These are phyloP conservation scores for Acromyrmex charruanus DNA, from an alignment of 1,140 invertebrate species.

Conservation along the genomic window DNA sequence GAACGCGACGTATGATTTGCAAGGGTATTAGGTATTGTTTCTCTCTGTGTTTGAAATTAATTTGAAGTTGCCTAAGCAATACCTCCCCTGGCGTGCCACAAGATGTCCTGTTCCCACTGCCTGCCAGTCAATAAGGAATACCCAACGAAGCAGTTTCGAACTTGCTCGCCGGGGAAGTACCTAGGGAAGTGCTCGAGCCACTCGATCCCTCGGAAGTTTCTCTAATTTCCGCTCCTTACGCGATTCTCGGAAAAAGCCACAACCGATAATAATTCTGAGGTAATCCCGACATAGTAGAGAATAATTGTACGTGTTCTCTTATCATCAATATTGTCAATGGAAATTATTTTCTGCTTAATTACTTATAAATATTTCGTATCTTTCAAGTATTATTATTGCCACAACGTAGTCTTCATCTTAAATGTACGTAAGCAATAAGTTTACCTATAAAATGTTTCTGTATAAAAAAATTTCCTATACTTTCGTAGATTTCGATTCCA, in stretches of 20 bases:
- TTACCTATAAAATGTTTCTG: background rate
- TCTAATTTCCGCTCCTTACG: slow-evolving; percentile 56
- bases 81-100: slow-evolving; percentile 68
- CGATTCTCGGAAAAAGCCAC: slow-evolving; percentile 40
- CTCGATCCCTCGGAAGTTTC: slow-evolving; percentile 46
- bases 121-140: slow-evolving; percentile 84
- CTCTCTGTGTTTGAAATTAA: slow-evolving; percentile 83
- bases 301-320: background rate
- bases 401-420: background rate
- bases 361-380: background rate
- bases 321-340: background rate
- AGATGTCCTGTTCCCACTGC: slow-evolving; percentile 78
- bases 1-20: slow-evolving; percentile 52
- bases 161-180: slow-evolving; percentile 73
- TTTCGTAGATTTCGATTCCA: background rate
- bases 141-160: slow-evolving; percentile 84
- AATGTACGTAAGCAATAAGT: background rate
- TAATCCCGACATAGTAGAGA: background rate
- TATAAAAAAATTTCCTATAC: background rate
- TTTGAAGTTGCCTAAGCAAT: slow-evolving; percentile 83
- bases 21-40: slow-evolving; percentile 80
- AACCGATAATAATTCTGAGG: slow-evolving; percentile 7
- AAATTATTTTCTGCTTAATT: slow-evolving; percentile 6
- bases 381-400: background rate
- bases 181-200: slow-evolving; percentile 80